phyloP scores from a whole-genome alignment of 2,888 invertebrate species.

The Pachliopta kotzebuea region DNA sequence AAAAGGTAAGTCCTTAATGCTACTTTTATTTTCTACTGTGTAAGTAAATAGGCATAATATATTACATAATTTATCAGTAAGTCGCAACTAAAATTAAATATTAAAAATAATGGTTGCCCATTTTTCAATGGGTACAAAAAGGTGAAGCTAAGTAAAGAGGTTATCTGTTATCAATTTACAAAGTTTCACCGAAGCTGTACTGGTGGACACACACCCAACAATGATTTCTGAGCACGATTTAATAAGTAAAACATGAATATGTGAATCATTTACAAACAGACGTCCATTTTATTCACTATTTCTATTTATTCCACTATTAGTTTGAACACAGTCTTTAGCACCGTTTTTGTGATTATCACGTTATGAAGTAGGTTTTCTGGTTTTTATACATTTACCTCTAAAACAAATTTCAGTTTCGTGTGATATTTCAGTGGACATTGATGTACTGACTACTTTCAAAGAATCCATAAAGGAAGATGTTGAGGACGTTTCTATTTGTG shows the following conservation, averaged over 20 bases:
- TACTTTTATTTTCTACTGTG: conserved; percentile 10
- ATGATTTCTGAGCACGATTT: conserved; percentile 2
- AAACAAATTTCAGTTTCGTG: conserved; percentile 95
- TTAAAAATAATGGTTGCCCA: conserved; percentile 30
- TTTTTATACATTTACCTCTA: conserved; percentile 91
- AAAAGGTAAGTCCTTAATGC: conserved; percentile 40
- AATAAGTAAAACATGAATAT: conserved; percentile 30
- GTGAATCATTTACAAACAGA: conserved; percentile 7
- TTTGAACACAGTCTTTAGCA: conserved; percentile 63
- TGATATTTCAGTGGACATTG: conserved; percentile 89
- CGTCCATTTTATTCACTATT: conserved; percentile 24
- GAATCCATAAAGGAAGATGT: conserved; percentile 73
- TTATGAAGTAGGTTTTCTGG: conserved; percentile 68
- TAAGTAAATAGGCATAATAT: conserved; percentile 37
- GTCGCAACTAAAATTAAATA: conserved; percentile 51
- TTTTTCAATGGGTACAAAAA: conserved; percentile 34
- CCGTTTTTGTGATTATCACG: conserved; percentile 37
- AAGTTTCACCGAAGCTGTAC: conserved; percentile 61
- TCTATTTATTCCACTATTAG: conserved; percentile 34
- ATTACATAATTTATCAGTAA: conserved; percentile 39
- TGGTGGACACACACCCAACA: conserved; percentile 29
- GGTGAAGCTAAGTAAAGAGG: conserved; percentile 76
- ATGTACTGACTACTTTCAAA: conserved; percentile 83
- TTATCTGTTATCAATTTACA: conserved; percentile 61
- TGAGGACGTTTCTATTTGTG: conserved; percentile 52